Evolutionary conservation across 2,888 invertebrate genomes (phyloP).

Genomic region (Ephialtes manifestator): DNA sequence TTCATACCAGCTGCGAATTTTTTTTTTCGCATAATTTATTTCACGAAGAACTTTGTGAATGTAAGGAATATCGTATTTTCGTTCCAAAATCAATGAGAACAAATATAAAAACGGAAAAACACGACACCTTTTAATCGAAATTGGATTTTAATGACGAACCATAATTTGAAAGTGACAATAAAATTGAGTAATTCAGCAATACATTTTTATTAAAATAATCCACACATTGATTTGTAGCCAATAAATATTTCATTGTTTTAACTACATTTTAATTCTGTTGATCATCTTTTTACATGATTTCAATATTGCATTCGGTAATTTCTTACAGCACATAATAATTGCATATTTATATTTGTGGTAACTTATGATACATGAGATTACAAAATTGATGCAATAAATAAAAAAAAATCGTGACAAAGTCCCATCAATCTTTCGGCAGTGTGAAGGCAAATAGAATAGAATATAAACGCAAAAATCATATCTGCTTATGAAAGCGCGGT

Average conservation of each 20-base stretch:
- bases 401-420: not conserved
- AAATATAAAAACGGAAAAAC: too few relatives aligned
- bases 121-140: too few relatives aligned
- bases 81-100: too few relatives aligned
- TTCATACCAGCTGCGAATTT: too few relatives aligned
- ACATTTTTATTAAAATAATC: too few relatives aligned
- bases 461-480: constrained; percentile 1
- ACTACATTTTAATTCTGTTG: not conserved
- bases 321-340: not conserved
- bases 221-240: not conserved
- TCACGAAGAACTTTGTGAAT: too few relatives aligned
- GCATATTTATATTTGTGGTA: not conserved
- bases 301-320: not conserved
- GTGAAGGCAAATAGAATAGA: not conserved
- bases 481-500: constrained; percentile 25
- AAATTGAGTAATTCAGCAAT: too few relatives aligned
- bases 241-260: not conserved
- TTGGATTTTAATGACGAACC: too few relatives aligned
- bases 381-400: not conserved
- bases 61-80: too few relatives aligned
- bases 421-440: not conserved
- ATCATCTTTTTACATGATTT: not conserved
- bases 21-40: too few relatives aligned
- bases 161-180: too few relatives aligned
- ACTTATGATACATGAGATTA: not conserved